A percentile compares a stretch with the other conserved stretches of the same genome.
These are phyloP conservation scores for Drosophila dunni DNA, from an alignment of 1,140 invertebrate genomes.

Conservation along the genomic window DNA sequence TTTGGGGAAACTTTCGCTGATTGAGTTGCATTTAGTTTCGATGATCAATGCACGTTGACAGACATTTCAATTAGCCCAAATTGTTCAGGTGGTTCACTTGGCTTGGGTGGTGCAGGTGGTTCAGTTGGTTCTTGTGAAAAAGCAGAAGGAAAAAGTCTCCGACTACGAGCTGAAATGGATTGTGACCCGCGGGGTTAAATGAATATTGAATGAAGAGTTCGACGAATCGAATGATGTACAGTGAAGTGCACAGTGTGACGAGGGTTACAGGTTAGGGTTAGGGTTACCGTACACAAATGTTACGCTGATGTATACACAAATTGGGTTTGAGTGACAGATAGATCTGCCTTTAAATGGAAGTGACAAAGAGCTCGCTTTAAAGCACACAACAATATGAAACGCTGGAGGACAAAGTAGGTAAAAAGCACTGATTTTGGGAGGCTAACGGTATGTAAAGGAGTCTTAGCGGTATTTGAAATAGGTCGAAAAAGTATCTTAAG, in stretches of 20 bases:
- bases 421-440: too few relatives aligned
- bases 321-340: constrained; percentile 11
- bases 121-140: neutral
- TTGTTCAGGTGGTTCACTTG: constrained; percentile 53
- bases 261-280: neutral
- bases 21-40: constrained; percentile 79
- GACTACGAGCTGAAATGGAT: constrained; percentile 37
- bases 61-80: constrained; percentile 79
- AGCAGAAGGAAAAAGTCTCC: neutral
- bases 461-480: too few relatives aligned
- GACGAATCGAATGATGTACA: constrained; percentile 69
- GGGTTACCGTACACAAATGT: neutral
- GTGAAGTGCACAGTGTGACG: constrained; percentile 55
- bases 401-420: too few relatives aligned
- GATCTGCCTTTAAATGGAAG: neutral
- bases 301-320: neutral
- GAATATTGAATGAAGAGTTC: constrained; percentile 74
- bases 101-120: constrained; percentile 8
- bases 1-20: constrained; percentile 75
- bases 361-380: too few relatives aligned
- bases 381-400: too few relatives aligned
- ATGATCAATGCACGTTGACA: constrained; percentile 58
- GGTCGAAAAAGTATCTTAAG: too few relatives aligned
- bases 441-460: too few relatives aligned
- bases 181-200: constrained; percentile 61